Evolutionary conservation across 2,113 vertebrate species (phyloP).

Genomic region (Nothocercus julius): DNA sequence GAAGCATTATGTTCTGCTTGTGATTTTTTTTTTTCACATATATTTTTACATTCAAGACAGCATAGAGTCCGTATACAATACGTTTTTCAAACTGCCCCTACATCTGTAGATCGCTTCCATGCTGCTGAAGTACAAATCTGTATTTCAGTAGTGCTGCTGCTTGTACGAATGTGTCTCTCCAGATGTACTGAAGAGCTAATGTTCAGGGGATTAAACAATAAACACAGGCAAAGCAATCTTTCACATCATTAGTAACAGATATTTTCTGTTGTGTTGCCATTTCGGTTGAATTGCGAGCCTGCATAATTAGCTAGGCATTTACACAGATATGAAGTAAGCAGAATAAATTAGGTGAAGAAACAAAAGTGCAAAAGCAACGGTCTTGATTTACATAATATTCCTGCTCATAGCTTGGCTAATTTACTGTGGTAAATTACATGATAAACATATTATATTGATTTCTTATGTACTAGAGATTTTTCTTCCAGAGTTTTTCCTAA

Average conservation of each 20-base stretch:
- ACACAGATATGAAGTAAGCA: neutral
- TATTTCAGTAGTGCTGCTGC: too few species aligned
- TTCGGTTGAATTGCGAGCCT: neutral
- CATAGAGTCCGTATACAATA: neutral
- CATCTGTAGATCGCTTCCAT: fast-evolving
- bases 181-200: neutral
- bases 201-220: neutral
- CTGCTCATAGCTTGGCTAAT: slow-evolving; percentile 8
- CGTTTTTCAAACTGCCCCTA: neutral
- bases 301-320: slow-evolving; percentile 27
- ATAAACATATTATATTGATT: slow-evolving; percentile 11
- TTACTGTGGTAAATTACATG: neutral
- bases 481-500: neutral
- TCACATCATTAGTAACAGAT: neutral
- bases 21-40: neutral
- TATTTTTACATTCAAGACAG: neutral
- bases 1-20: neutral
- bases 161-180: neutral
- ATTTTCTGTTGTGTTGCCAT: neutral
- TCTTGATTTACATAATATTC: slow-evolving; percentile 8
- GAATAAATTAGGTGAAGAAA: slow-evolving; percentile 36
- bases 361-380: neutral
- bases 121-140: neutral
- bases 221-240: neutral
- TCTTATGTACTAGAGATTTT: neutral